phyloP scores from a whole-genome alignment of 1,140 invertebrate species.

The Ceratoteleas bidentatus region DNA sequence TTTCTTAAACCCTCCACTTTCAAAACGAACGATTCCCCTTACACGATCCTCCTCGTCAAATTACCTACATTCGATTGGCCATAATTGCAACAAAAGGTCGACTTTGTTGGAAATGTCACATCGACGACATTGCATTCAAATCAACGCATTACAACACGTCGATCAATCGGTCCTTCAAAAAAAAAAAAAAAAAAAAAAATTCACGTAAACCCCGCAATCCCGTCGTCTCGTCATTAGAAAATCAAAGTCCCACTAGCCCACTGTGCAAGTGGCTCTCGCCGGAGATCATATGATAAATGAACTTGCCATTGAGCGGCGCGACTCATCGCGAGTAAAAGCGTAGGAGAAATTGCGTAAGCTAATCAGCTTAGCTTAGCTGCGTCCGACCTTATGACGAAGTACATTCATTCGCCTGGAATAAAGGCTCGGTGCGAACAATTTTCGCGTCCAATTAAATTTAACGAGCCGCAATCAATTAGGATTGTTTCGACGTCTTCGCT shows the following conservation, averaged over 20 bases:
- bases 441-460: constrained; percentile 38
- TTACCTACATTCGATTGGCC: too few relatives aligned
- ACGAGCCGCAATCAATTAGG: constrained; percentile 17
- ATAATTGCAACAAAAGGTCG: too few relatives aligned
- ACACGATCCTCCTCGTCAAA: too few relatives aligned
- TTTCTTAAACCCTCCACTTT: too few relatives aligned
- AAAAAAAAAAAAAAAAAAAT: too few relatives aligned
- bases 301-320: constrained; percentile 40
- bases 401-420: constrained; percentile 22
- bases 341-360: constrained; percentile 55
- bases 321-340: constrained; percentile 39
- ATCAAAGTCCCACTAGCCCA: constrained; percentile 17
- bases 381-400: constrained; percentile 19
- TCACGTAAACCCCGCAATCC: too few relatives aligned
- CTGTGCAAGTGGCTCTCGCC: constrained; percentile 5
- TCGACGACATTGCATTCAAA: too few relatives aligned
- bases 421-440: constrained; percentile 25
- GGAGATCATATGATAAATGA: constrained; percentile 45
- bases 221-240: constrained; percentile 36
- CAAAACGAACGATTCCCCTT: too few relatives aligned
- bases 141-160: too few relatives aligned
- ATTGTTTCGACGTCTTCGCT: constrained; percentile 22
- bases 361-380: constrained; percentile 44
- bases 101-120: too few relatives aligned
- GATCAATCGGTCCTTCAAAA: too few relatives aligned